Evolutionary conservation across 2,888 invertebrate species (phyloP).

Genomic region (Sminthurides aquaticus): DNA sequence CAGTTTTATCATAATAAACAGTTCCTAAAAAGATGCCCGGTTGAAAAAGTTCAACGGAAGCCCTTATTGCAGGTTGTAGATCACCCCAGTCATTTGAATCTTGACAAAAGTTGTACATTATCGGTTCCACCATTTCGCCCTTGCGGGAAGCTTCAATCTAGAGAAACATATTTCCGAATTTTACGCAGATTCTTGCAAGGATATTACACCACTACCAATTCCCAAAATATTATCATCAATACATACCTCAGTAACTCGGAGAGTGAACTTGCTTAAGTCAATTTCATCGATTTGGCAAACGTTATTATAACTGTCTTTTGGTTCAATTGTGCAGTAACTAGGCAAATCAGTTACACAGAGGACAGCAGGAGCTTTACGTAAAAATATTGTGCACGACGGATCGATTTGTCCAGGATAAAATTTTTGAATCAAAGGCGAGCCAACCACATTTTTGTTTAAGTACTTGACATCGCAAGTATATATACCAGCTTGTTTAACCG

Average conservation of each 20-base stretch:
- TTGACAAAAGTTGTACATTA: conserved; percentile 34
- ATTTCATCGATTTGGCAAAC: conserved; percentile 40
- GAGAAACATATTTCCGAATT: no score
- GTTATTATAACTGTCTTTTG: conserved; percentile 38
- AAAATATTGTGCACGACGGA: conserved; percentile 33
- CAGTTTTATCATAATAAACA: conserved; percentile 29
- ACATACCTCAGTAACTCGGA: conserved; percentile 27
- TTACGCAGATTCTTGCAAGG: background rate
- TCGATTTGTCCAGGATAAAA: conserved; percentile 47
- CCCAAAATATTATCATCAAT: background rate
- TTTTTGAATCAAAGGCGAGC: conserved; percentile 49
- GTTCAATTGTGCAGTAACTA: conserved; percentile 29
- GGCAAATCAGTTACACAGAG: conserved; percentile 27
- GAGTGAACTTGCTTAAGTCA: conserved; percentile 28
- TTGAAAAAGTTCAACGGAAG: conserved; percentile 34
- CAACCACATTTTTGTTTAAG: conserved; percentile 47
- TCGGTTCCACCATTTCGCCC: conserved; percentile 25
- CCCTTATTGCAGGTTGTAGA: conserved; percentile 23
- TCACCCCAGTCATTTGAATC: conserved; percentile 25
- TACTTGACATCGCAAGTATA: conserved; percentile 49
- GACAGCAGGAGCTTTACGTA: conserved; percentile 36
- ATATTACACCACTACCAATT: background rate
- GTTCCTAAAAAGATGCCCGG: conserved; percentile 36
- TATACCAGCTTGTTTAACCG: conserved; percentile 49
- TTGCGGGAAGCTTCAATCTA: conserved; percentile 26